phyloP scores from a whole-genome alignment of 2,797 vertebrate genomes.

The Bucorvus abyssinicus region DNA sequence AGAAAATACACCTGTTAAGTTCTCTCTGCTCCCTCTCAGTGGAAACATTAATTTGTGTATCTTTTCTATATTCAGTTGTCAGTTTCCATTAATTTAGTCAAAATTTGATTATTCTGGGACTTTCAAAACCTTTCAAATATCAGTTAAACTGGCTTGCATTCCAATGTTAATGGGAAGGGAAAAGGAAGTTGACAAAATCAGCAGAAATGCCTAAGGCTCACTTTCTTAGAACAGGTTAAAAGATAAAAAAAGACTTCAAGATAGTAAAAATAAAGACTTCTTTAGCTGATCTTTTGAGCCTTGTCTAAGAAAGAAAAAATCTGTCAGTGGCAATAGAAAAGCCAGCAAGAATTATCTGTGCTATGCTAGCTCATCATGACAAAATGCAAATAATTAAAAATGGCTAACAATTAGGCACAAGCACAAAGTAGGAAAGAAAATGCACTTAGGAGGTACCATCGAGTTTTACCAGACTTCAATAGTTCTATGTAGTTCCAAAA shows the following conservation, averaged over 20 bases:
- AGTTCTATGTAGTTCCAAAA: not conserved
- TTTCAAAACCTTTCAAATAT: not conserved
- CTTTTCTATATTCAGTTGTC: not conserved
- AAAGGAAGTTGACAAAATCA: not conserved
- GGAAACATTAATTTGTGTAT: not conserved
- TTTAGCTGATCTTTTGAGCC: not conserved
- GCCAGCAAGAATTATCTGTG: not conserved
- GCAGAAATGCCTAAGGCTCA: not conserved
- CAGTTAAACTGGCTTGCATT: not conserved
- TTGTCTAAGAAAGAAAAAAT: not conserved
- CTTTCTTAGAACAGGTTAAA: not conserved
- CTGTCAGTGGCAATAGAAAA: not conserved
- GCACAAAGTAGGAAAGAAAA: not conserved
- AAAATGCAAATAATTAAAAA: not conserved
- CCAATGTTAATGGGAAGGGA: not conserved
- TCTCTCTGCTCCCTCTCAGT: not conserved
- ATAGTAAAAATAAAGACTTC: not conserved
- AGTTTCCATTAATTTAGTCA: not conserved
- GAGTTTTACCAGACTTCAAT: not conserved
- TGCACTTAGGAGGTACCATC: fast-evolving
- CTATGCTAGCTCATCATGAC: not conserved
- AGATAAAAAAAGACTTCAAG: no score
- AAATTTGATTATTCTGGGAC: not conserved
- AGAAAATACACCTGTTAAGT: not conserved
- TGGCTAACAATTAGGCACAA: not conserved